Conservation (phyloP, 2,113 vertebrate genomes). For the Promerops cafer region DNA sequence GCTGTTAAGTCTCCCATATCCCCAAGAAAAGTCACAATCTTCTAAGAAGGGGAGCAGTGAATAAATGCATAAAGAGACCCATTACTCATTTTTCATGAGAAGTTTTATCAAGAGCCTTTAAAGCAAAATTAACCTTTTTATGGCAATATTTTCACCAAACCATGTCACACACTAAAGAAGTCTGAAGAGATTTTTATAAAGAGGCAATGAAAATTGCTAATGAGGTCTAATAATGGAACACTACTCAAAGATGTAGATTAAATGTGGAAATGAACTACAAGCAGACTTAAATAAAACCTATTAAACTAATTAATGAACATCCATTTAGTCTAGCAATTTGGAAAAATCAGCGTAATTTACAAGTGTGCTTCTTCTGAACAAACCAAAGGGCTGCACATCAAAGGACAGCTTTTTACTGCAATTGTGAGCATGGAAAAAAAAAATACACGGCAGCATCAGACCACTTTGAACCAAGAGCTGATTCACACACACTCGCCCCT, state of each 20-base stretch:
- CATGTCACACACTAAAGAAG: neutral
- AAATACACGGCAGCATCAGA: rapidly evolving
- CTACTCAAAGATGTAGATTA: neutral
- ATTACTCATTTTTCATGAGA: neutral
- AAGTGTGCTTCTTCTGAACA: neutral
- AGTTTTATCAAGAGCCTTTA: neutral
- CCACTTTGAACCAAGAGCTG: neutral
- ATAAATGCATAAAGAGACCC: neutral
- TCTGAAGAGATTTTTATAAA: neutral
- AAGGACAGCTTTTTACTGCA: neutral
- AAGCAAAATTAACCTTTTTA: neutral
- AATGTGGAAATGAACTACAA: neutral
- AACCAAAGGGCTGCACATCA: neutral
- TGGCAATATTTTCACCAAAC: neutral
- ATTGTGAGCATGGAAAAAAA: neutral
- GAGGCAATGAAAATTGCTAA: neutral
- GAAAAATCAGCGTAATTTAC: neutral
- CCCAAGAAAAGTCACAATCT: neutral
- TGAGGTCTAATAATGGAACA: neutral
- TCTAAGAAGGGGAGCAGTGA: neutral
- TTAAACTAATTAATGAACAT: conserved; percentile 6
- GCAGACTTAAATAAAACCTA: conserved; percentile 19
- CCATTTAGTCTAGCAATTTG: neutral
- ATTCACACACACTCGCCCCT: neutral
- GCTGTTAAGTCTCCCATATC: neutral